Base-by-base conservation (phyloP, 1,140 invertebrate genomes). In the Bombus confusus region DNA sequence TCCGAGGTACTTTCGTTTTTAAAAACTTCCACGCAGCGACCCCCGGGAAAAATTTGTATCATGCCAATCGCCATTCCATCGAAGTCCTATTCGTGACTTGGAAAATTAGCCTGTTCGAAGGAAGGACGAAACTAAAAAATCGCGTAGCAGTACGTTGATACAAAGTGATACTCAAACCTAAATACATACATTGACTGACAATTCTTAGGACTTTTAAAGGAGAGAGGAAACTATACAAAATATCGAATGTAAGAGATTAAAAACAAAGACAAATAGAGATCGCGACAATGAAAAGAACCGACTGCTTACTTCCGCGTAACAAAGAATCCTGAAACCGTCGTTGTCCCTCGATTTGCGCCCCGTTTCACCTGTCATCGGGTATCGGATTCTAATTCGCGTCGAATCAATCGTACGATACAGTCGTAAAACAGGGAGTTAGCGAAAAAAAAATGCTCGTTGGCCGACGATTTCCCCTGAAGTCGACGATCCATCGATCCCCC, bases 401-500 rank as follows among this genome's bases (percentile, higher is more conserved):
- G 66, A 31, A 39, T 22, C 22, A 39, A 57, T 39, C 12, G 59
- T 66, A n/a, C 43, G 71, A 77, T n/a, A 37, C 59, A 18, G 31
- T 66, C n/a, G 13, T 15, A 2, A 28, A 34, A 52, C 31, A 41
- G 3, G 1, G 4, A 71, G 12, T 2, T 18, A 43, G 31, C 10
- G 22, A n/a, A 39, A 47, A 34, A 79, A 22, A 47, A 39, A 71
- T 82, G 62, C 52, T 64, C 62, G 43, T 31, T 69, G 52, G 66
- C 41, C 80, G 64, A 76, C 47, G 62, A 83, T 68, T 75, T 86
- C 39, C 47, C n/a, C 73, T 52, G 71, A 75, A 82, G 57, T 62
- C 62, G 13, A 9, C 52, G 83, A 91, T 91, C 90, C 90, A 92
- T 94, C 90, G 91, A 91, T 93, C 22, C 18, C 22, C 37, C 18